These are phyloP conservation scores for Ptilonorhynchus violaceus DNA, from an alignment of 2,113 vertebrate species.

Conservation along the genomic window DNA sequence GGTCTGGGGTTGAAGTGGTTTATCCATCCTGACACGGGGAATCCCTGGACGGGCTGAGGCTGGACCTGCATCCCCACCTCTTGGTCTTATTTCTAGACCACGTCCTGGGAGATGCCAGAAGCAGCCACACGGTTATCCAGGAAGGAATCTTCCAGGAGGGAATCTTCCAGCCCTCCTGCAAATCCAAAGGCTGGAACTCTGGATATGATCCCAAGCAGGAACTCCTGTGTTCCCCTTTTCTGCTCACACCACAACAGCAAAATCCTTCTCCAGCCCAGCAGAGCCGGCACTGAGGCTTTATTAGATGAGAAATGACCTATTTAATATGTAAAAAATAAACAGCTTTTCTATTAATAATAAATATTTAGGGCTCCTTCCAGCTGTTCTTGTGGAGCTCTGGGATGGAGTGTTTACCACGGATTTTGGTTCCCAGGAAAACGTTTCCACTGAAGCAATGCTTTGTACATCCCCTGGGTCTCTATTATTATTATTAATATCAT, in stretches of 20 bases:
- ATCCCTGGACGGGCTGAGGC: not conserved
- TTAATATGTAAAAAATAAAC: slow-evolving; percentile 57
- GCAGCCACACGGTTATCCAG: not conserved
- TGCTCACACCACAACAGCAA: not conserved
- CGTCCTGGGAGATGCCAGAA: not conserved
- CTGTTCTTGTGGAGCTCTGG: not conserved
- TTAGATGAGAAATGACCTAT: slow-evolving; percentile 48
- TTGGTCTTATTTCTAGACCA: not conserved
- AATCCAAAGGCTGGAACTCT: not conserved
- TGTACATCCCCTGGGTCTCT: not conserved
- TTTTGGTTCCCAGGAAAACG: not conserved
- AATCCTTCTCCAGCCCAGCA: not conserved
- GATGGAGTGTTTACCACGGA: not conserved
- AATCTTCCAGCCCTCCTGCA: not conserved
- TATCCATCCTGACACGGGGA: slow-evolving; percentile 1
- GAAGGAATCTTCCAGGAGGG: not conserved
- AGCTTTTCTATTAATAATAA: slow-evolving; percentile 59
- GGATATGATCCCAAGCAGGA: not conserved
- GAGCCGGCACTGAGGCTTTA: not conserved
- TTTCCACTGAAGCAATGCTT: not conserved
- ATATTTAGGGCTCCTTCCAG: slow-evolving; percentile 40
- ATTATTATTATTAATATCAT: not conserved
- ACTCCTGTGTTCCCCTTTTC: not conserved
- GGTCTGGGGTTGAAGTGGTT: not conserved
- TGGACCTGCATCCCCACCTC: not conserved